A percentile compares a stretch with the other conserved stretches of the same genome.
These are phyloP conservation scores for Salticus scenicus DNA, from an alignment of 2,888 invertebrate species.

Conservation along the genomic window DNA sequence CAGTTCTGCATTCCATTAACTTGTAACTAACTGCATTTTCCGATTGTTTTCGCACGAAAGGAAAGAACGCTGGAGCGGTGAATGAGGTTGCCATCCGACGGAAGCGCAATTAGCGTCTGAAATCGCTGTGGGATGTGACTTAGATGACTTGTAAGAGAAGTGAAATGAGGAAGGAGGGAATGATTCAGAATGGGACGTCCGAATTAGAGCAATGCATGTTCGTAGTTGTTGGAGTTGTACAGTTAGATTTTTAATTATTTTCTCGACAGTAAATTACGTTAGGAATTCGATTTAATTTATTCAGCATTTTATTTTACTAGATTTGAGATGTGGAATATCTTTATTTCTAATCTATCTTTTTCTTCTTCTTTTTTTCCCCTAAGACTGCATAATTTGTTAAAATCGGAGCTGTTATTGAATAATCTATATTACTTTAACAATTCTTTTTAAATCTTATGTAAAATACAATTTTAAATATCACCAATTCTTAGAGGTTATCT, in stretches of 20 bases:
- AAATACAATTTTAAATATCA: too few relatives aligned
- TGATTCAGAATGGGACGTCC: background rate
- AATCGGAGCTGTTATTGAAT: too few relatives aligned
- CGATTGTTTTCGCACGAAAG: constrained; percentile 29
- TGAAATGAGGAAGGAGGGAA: background rate
- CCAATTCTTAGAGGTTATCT: too few relatives aligned
- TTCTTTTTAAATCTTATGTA: too few relatives aligned
- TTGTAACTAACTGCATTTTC: constrained; percentile 30
- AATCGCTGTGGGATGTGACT: background rate
- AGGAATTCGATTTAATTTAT: background rate
- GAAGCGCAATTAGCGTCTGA: background rate
- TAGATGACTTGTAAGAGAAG: background rate
- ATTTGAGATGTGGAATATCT: too few relatives aligned
- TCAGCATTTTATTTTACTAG: too few relatives aligned
- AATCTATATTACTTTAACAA: too few relatives aligned
- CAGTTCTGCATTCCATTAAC: constrained; percentile 47
- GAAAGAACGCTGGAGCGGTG: background rate
- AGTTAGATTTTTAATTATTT: background rate
- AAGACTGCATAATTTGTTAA: too few relatives aligned
- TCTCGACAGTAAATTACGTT: background rate
- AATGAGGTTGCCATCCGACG: background rate
- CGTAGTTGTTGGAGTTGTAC: background rate
- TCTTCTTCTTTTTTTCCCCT: too few relatives aligned
- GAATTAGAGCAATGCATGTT: background rate
- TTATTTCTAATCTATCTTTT: too few relatives aligned